Evolutionary conservation across 1,140 invertebrate species (phyloP), one percentile per base, ranked within the genome.

Genomic region (Liolophura sinensis): DNA sequence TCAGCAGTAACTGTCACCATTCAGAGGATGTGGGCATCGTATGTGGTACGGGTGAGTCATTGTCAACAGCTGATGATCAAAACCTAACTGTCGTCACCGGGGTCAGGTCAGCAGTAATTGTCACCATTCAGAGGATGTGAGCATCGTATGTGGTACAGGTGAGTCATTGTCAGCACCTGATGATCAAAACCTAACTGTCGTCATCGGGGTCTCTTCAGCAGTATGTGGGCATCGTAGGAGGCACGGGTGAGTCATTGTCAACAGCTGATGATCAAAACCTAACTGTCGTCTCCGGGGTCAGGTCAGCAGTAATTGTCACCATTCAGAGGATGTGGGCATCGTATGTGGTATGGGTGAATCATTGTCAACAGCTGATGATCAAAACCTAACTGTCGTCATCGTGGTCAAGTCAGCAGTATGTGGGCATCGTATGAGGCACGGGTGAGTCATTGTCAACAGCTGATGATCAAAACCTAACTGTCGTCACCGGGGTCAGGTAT

Each of bases 31-130:
- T 69, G n/a, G 73, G 73, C 46, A 73, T 81, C 49, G 70, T 71
- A 5, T 79, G 78, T 62, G 15, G 64, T 56, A 63, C 64, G 58
- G 65, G 73, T 73, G 64, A 47, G 46, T 40, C 9, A 40, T 40
- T 40, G 31, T 40, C 31, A 40, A 40, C 31, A 40, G 3, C 31
- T 40, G 31, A 40, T 40, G 9, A 40, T 9, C 3, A 9, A 9
- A 40, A 40, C 3, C 31, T 40, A 9, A 92, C 62, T 93, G 92
- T 79, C 84, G 88, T 60, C 91, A 91, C 74, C 87, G 88, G 31
- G 91, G 91, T 1, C 93, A 91, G 91, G 91, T 90, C 55, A 84
- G 89, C 0, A 89, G 90, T 73, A 89, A 92, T 74, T 93, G 92
- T 74, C 84, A 84, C 22, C 85, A 88, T 12, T 86, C 89, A 73